These are phyloP conservation scores for Goniozus legneri DNA, from an alignment of 1,140 invertebrate species.

Conservation along the genomic window DNA sequence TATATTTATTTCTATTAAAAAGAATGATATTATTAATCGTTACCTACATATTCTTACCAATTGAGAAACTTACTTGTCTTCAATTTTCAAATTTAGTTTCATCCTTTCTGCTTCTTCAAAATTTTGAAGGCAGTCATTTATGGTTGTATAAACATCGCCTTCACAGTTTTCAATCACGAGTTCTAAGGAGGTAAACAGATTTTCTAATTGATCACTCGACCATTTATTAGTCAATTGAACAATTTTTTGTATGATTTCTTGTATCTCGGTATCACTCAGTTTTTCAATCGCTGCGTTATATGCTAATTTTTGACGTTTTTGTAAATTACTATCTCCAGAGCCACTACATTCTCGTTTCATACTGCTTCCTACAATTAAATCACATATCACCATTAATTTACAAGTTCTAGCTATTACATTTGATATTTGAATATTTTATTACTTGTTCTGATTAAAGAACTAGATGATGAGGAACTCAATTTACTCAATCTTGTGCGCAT, in stretches of 20 bases:
- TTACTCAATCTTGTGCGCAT: no score
- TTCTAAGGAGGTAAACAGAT: constrained; percentile 30
- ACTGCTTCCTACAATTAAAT: constrained; percentile 8
- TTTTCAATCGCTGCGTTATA: constrained; percentile 12
- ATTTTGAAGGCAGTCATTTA: constrained; percentile 28
- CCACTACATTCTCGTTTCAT: constrained; percentile 30
- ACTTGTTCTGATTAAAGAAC: background rate
- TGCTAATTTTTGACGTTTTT: constrained; percentile 27
- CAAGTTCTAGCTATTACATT: no score
- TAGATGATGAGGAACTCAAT: no score
- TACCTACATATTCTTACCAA: no score
- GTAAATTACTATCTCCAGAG: constrained; percentile 23
- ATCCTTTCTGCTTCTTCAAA: constrained; percentile 20
- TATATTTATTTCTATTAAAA: no score
- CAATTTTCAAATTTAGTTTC: constrained; percentile 10
- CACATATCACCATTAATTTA: no score
- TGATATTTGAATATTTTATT: no score
- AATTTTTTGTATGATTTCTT: constrained; percentile 28
- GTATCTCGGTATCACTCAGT: constrained; percentile 24
- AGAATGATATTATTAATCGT: no score
- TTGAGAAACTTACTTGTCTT: constrained; percentile 11
- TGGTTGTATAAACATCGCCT: constrained; percentile 16
- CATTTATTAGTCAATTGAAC: constrained; percentile 30
- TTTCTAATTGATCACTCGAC: constrained; percentile 31
- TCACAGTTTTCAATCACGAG: constrained; percentile 25